Evolutionary conservation across 2,888 invertebrate species (phyloP), one percentile per base, ranked within the genome.

Genomic region (Enoplolaimus lenunculus): DNA sequence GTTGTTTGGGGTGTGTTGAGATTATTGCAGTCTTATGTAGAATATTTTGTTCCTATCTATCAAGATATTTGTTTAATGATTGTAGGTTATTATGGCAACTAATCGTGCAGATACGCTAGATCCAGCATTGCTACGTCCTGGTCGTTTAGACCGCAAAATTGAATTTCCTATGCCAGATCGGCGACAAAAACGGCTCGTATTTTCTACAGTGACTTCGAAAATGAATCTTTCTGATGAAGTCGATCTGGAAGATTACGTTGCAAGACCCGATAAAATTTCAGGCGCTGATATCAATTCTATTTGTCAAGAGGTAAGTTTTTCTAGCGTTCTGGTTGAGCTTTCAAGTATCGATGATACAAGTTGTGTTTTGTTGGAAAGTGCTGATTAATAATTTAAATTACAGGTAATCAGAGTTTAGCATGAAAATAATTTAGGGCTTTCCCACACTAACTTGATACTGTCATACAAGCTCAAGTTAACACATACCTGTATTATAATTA

Each of bases 281-380:
- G 97, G 98, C 31, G 98, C 98, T 30, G 98, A 99, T 80, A 97
- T 99, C 78, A 98, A 98, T 83, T 95, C 98, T 69, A 99, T 98
- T 80, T 97, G 97, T 81, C 98, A 99, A 83, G 98, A 99, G 84
- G 86, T 86, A 75, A 71, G 75, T 73, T 3, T 60, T 66, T 73
- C 69, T n/a, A n/a, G n/a, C n/a, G n/a, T n/a, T 59, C 68, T 1
- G 70, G 2, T 60, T 73, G 16, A 69, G 21, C 26, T 13, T 21
- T 21, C 26, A 13, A 26, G 21, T n/a, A n/a, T n/a, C n/a, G n/a
- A n/a, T 68, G 16, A 13, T n/a, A 29, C 45, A 45, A 1, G 35
- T 59, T 16, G 16, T 68, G 16, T 69, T 26, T 33, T 16, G 68
- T 16, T 28, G 16, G 35, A 70, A n/a, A 31, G 21, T 33, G 21